A percentile compares a stretch with the other conserved stretches of the same genome.
Conservation (phyloP, 1,140 invertebrate species). For the Nasonia longicornis region DNA sequence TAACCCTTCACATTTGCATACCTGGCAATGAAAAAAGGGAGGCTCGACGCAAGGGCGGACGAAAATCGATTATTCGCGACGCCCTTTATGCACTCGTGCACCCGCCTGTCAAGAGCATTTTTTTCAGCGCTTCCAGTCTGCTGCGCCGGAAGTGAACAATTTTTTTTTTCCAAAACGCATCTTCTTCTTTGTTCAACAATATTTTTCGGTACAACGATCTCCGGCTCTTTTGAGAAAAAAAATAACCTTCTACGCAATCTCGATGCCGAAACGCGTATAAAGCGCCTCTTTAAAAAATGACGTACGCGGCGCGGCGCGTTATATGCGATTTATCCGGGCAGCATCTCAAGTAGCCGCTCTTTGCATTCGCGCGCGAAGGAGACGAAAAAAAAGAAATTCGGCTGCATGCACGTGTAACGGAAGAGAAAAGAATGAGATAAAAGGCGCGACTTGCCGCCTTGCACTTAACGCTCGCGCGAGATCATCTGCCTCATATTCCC, state of each 20-base stretch:
- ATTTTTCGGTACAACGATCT: background rate
- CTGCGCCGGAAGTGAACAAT: background rate
- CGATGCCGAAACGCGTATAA: no score
- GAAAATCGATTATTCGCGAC: background rate
- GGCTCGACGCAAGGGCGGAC: background rate
- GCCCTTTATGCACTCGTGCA: background rate
- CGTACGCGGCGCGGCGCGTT: background rate
- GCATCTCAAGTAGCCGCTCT: slow-evolving; percentile 29
- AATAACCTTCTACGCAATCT: background rate
- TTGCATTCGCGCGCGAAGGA: background rate
- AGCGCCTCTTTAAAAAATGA: slow-evolving; percentile 30
- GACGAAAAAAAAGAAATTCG: background rate
- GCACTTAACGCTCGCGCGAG: slow-evolving; percentile 15
- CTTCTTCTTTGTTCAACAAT: background rate
- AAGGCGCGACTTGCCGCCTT: slow-evolving; percentile 29
- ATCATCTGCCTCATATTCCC: background rate
- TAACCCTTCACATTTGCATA: background rate
- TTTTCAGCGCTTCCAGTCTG: background rate
- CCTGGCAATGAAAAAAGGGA: background rate
- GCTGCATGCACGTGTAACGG: background rate
- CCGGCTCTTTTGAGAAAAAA: background rate
- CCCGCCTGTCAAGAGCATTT: background rate
- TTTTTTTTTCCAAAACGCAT: no score
- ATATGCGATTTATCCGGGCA: slow-evolving; percentile 10
- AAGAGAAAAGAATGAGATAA: slow-evolving; percentile 29